Base-by-base conservation (phyloP, 1,140 invertebrate genomes). In the Hyposmocoma kahamanoa region DNA sequence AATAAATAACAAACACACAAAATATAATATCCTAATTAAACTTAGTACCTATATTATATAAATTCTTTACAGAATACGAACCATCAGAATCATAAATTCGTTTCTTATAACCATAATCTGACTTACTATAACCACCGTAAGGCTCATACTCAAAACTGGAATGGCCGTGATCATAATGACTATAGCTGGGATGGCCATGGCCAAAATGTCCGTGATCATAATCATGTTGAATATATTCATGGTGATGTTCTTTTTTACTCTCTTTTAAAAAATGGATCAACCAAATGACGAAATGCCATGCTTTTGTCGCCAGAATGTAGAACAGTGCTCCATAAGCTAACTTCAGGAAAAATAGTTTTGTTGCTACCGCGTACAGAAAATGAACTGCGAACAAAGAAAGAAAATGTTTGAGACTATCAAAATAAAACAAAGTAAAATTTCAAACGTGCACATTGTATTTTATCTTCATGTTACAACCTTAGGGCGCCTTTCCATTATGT, bases 301-400 rank as follows among this genome's bases (percentile, higher is more conserved):
- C 73, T 43, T 84, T 84, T 1, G 53, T 59, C 0, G 70, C 34
- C 0, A 84, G 54, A 0, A 67, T 59, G 45, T 67, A 81, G 54
- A 84, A 76, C 15, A 84, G 64, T 13, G 65, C 60, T 0, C 75
- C 78, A 34, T 84, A 84, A 0, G 81, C 50, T 1, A 82, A 62
- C 43, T 84, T 84, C 18, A 84, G 53, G 9, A 84, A 52, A 55
- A 84, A 69, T 0, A 84, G 19, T 44, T 84, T 84, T 11, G 77
- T 74, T 18, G 75, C 81, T 5, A 70, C 72, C 1, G 74, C 70
- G 66, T 81, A 82, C 57, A 80, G 67, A 50, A 84, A 77, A 46
- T 81, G 78, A 42, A 75, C 81, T 84, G 78, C 21, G 47, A 44
- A 71, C 54, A 74, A 75, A 60, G 36, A 44, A 47, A 56, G 50